phyloP scores from a whole-genome alignment of 2,888 invertebrate genomes.

The Acanthoscelides obtectus region DNA sequence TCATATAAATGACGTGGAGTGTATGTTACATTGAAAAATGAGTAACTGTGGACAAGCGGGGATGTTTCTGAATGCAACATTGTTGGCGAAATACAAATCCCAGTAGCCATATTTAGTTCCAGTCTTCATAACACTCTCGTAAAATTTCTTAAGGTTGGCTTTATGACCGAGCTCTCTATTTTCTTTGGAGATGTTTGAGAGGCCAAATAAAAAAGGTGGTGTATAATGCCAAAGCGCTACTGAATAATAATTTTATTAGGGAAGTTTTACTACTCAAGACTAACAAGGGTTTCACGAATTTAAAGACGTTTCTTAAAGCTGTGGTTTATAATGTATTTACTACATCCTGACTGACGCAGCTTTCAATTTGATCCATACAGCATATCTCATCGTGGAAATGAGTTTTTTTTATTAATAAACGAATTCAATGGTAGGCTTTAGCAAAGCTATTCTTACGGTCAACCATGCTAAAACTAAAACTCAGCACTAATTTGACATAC shows the following conservation, averaged over 20 bases:
- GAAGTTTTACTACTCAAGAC: background rate
- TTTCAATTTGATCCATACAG: no score
- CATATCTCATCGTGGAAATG: no score
- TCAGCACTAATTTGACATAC: no score
- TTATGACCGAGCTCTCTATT: background rate
- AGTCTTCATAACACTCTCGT: slow-evolving; percentile 5
- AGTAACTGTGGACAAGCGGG: slow-evolving; percentile 5
- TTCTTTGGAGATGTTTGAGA: background rate
- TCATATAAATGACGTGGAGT: background rate
- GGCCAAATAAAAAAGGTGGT: background rate
- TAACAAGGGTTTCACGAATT: background rate
- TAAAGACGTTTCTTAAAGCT: no score
- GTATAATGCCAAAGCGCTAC: background rate
- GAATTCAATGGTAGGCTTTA: no score
- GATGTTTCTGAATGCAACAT: slow-evolving; percentile 7
- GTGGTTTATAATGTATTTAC: no score
- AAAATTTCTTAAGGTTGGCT: background rate
- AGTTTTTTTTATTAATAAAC: no score
- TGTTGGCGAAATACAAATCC: slow-evolving; percentile 2
- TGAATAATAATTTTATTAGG: background rate
- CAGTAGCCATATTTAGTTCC: slow-evolving; percentile 8
- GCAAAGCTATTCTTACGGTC: no score
- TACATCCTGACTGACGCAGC: no score
- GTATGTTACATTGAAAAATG: slow-evolving; percentile 3
- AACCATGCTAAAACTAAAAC: no score